Conservation (phyloP, 1,140 invertebrate genomes). For the Aphis craccivora region DNA sequence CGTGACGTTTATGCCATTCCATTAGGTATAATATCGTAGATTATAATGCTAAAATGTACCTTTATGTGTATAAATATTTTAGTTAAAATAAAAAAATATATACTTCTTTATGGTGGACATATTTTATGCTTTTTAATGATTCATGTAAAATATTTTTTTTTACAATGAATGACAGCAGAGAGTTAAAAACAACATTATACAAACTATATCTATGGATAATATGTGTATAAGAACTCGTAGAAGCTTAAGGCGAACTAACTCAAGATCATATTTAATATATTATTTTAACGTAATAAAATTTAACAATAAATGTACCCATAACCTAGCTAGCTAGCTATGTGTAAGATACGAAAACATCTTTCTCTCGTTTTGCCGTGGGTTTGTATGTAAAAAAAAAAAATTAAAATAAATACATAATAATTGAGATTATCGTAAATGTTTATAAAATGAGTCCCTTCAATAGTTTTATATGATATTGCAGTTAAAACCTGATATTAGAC, state of each 20-base stretch:
- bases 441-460: background rate
- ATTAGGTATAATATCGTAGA: background rate
- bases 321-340: background rate
- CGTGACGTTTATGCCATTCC: slow-evolving; percentile 23
- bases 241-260: slow-evolving; percentile 3
- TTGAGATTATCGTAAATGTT: background rate
- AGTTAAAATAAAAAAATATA: background rate
- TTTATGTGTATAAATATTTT: slow-evolving; percentile 1
- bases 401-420: slow-evolving; percentile 23
- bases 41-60: background rate
- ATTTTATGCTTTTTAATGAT: slow-evolving; percentile 11
- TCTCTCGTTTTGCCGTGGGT: background rate
- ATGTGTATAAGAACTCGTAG: background rate
- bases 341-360: background rate
- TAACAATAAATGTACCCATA: background rate
- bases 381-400: background rate
- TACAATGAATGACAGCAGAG: background rate
- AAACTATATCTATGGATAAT: background rate
- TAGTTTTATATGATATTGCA: background rate
- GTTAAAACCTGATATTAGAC: background rate
- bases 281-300: slow-evolving; percentile 27
- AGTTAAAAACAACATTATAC: background rate
- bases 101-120: background rate
- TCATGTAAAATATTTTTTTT: background rate
- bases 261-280: slow-evolving; percentile 15